These are phyloP conservation scores for Pseudomyrmex pallidus DNA, from an alignment of 1,140 invertebrate genomes.

Conservation along the genomic window DNA sequence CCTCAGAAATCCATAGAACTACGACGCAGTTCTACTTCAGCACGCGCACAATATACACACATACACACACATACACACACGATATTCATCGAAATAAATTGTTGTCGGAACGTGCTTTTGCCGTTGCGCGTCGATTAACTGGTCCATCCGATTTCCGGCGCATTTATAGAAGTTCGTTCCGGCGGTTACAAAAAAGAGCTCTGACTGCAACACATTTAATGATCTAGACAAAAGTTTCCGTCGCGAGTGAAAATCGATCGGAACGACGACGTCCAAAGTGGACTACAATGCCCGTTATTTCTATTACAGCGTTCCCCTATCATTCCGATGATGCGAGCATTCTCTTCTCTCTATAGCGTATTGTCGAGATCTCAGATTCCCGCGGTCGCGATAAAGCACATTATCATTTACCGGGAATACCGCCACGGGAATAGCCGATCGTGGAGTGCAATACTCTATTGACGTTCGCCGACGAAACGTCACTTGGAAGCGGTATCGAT, in stretches of 20 bases:
- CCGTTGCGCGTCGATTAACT: conserved; percentile 2
- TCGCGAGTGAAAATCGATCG: conserved; percentile 36
- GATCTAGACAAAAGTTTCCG: conserved; percentile 42
- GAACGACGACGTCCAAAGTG: not conserved
- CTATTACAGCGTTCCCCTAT: conserved; percentile 20
- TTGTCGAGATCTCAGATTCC: conserved; percentile 42
- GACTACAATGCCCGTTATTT: conserved; percentile 36
- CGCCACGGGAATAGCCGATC: conserved; percentile 11
- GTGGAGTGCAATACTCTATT: conserved; percentile 38
- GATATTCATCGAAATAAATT: conserved; percentile 18
- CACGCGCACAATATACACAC: too few relatives aligned
- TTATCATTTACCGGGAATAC: conserved; percentile 61
- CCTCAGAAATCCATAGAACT: not conserved
- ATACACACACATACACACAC: too few relatives aligned
- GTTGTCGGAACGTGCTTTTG: not conserved
- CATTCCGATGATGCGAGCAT: conserved; percentile 3
- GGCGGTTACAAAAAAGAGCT: not conserved
- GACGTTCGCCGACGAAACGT: conserved; percentile 39
- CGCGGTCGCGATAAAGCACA: conserved; percentile 46
- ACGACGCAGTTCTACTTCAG: not conserved
- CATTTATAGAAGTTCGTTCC: conserved; percentile 11
- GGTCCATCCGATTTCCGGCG: conserved; percentile 12
- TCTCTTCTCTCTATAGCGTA: not conserved
- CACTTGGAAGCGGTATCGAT: conserved; percentile 14
- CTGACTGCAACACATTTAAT: conserved; percentile 41